These are phyloP conservation scores for Cavia aperea DNA, from an alignment of 2,113 vertebrate genomes.

Conservation along the genomic window DNA sequence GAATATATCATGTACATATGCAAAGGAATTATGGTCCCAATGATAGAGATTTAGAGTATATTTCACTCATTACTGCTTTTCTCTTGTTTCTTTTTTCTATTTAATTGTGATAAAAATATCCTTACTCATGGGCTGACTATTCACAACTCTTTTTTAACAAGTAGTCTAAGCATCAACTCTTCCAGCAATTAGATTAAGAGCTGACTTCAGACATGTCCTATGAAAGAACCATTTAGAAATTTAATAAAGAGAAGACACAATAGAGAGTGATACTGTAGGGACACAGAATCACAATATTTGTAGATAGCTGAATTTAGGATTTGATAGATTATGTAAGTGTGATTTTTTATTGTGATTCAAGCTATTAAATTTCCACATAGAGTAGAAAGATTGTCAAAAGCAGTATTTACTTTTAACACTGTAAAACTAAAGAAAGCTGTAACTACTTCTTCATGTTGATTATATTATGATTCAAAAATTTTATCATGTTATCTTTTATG, in stretches of 20 bases:
- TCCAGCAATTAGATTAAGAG: neutral
- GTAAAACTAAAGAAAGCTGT: neutral
- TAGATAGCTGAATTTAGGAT: neutral
- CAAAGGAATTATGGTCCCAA: neutral
- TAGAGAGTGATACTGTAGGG: neutral
- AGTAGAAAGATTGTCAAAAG: neutral
- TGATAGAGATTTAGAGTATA: neutral
- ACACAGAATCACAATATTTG: neutral
- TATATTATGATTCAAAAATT: neutral
- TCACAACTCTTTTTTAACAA: neutral
- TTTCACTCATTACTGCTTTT: neutral
- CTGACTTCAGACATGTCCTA: neutral
- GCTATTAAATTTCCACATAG: neutral
- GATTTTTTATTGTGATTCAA: neutral
- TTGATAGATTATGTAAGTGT: neutral
- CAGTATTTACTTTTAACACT: neutral
- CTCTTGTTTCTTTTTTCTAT: neutral
- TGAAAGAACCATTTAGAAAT: neutral
- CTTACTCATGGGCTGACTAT: neutral
- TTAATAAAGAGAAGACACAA: neutral
- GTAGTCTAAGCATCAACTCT: neutral
- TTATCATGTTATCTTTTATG: neutral
- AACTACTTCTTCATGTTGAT: neutral
- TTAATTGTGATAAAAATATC: slow-evolving; percentile 16
- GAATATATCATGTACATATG: neutral